Evolutionary conservation across 2,888 invertebrate species (phyloP).

Genomic region (Latrodectus elegans): DNA sequence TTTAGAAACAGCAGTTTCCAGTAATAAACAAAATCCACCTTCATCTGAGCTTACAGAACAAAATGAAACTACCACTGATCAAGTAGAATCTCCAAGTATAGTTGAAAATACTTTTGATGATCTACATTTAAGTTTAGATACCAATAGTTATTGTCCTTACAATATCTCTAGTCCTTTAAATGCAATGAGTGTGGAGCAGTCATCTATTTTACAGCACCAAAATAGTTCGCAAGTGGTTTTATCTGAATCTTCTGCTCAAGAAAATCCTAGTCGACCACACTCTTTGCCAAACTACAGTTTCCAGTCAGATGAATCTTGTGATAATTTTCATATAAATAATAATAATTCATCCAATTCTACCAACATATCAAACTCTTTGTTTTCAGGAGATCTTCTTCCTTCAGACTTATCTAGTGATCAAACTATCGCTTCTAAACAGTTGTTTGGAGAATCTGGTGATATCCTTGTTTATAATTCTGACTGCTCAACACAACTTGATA

Average conservation of each 20-base stretch:
- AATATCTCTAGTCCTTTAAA: constrained; percentile 3
- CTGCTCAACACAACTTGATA: constrained; percentile 34
- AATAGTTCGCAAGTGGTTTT: background rate
- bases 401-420: background rate
- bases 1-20: background rate
- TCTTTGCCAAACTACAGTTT: constrained; percentile 40
- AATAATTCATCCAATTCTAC: constrained; percentile 10
- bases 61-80: background rate
- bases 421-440: constrained; percentile 24
- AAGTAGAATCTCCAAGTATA: background rate
- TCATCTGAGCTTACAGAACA: background rate
- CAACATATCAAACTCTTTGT: background rate
- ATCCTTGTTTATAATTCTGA: constrained; percentile 18
- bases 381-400: background rate
- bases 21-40: constrained; percentile 3
- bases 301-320: background rate
- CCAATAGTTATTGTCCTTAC: constrained; percentile 21
- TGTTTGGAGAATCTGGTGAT: constrained; percentile 46
- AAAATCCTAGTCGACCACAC: constrained; percentile 17
- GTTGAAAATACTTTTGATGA: constrained; percentile 24
- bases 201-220: constrained; percentile 6
- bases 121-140: constrained; percentile 16
- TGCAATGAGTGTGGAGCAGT: background rate
- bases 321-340: background rate
- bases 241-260: constrained; percentile 1